phyloP scores from a whole-genome alignment of 2,888 invertebrate genomes.

The Mesorhabditis spiculigera region DNA sequence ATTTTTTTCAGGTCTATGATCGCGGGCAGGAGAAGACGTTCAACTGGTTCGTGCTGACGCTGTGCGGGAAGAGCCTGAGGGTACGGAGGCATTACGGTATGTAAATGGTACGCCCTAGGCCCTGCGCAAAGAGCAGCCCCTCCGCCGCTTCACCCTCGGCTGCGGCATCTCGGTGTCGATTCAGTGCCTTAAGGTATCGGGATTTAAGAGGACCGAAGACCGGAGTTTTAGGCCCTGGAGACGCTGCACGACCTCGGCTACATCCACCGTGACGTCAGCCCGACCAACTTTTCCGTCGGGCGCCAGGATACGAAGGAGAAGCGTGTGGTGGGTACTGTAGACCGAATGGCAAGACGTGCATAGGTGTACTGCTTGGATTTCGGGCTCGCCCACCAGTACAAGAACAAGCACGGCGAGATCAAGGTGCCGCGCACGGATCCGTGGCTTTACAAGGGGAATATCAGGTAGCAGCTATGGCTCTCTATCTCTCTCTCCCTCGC shows the following conservation, averaged over 20 bases:
- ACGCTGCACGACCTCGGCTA: slow-evolving; percentile 17
- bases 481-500: too few species aligned
- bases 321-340: slow-evolving; percentile 8
- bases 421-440: slow-evolving; percentile 16
- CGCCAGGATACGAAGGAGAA: slow-evolving; percentile 17
- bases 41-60: neutral
- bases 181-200: slow-evolving; percentile 14
- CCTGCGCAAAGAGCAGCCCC: slow-evolving; percentile 12
- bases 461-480: slow-evolving; percentile 1
- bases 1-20: slow-evolving; percentile 10
- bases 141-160: slow-evolving; percentile 14
- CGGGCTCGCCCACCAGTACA: slow-evolving; percentile 14
- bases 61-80: neutral
- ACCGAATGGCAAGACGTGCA: neutral
- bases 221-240: slow-evolving; percentile 15
- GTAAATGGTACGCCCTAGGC: slow-evolving; percentile 1
- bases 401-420: slow-evolving; percentile 12
- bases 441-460: slow-evolving; percentile 13
- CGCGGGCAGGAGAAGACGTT: neutral
- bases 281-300: slow-evolving; percentile 18
- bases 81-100: neutral
- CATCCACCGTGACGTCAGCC: slow-evolving; percentile 17
- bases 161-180: slow-evolving; percentile 16
- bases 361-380: slow-evolving; percentile 20
- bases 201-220: neutral